A percentile compares a stretch with the other conserved stretches of the same genome.
Evolutionary conservation across 2,797 vertebrate species (phyloP).

Genomic region (Gambelia wislizenii): DNA sequence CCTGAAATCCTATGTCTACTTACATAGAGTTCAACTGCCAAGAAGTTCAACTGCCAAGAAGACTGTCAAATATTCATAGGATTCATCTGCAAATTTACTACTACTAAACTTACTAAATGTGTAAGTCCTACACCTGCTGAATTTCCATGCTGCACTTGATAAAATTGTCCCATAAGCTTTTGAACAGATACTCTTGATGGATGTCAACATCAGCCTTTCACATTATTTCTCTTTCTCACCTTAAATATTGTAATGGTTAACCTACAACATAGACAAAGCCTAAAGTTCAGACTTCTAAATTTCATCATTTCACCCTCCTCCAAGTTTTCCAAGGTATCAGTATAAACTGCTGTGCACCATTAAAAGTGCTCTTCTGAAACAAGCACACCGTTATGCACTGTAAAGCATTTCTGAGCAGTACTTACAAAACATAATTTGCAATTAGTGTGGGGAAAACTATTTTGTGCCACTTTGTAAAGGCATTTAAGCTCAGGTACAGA

Average conservation of each 20-base stretch:
- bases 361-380: not conserved
- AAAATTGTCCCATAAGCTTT: not conserved
- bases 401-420: not conserved
- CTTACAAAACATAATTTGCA: not conserved
- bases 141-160: not conserved
- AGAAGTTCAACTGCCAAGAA: not conserved
- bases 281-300: not conserved
- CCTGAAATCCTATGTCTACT: not conserved
- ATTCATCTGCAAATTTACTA: not conserved
- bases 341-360: not conserved
- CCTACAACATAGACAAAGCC: conserved; percentile 33
- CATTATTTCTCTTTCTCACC: not conserved
- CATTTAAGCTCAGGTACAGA: not conserved
- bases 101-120: not conserved
- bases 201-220: not conserved
- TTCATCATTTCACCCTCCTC: conserved; percentile 12
- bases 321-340: not conserved
- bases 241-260: conserved; percentile 28
- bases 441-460: not conserved
- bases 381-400: accelerated
- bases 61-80: not conserved
- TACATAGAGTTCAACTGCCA: too few relatives aligned
- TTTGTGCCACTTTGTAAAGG: not conserved
- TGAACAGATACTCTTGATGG: not conserved
- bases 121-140: not conserved